phyloP scores from a whole-genome alignment of 2,113 vertebrate genomes.

The Uria aalge region DNA sequence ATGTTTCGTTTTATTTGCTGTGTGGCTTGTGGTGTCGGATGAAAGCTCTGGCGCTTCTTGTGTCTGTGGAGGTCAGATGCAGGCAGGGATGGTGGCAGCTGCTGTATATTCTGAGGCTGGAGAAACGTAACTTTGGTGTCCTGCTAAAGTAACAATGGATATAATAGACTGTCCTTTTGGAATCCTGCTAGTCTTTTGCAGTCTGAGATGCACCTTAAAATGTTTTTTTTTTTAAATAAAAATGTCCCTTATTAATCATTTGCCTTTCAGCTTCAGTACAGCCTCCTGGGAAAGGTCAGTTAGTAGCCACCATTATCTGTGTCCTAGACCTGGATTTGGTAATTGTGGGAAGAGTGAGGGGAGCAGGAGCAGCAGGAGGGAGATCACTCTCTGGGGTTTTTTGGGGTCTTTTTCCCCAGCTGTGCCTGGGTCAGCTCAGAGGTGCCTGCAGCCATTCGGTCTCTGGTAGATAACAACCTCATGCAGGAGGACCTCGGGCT shows the following conservation, averaged over 20 bases:
- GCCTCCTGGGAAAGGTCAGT: background rate
- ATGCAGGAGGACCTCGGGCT: background rate
- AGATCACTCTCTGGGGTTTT: background rate
- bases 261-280: background rate
- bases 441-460: background rate
- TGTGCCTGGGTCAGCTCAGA: background rate
- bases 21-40: constrained; percentile 25
- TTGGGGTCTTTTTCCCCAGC: background rate
- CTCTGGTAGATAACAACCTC: background rate
- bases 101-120: background rate
- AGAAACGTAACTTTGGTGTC: background rate
- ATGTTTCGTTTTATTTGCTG: constrained; percentile 2
- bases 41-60: background rate
- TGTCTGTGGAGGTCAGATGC: background rate
- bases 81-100: background rate
- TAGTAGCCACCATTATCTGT: background rate
- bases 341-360: background rate
- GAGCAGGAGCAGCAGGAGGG: background rate
- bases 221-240: background rate
- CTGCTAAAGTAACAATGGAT: background rate
- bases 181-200: background rate
- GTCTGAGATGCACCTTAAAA: background rate
- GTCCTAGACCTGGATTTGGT: background rate
- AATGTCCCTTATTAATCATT: background rate
- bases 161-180: background rate